Percentiles rank a stretch among this genome's conserved stretches.
phyloP scores from a whole-genome alignment of 2,113 vertebrate species.

The Oceanodroma tethys region DNA sequence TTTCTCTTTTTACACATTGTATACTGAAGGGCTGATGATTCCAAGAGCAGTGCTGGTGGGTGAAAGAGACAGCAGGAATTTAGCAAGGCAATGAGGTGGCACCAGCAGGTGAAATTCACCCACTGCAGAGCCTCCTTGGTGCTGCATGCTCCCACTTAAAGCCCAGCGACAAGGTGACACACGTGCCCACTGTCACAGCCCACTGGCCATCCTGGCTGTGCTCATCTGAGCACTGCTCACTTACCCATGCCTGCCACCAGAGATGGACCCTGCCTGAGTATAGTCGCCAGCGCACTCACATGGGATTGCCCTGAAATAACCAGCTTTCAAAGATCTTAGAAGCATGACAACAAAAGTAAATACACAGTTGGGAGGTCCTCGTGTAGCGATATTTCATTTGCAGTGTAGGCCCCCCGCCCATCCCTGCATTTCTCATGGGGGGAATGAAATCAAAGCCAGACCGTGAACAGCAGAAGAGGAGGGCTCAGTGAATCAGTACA shows the following conservation, averaged over 20 bases:
- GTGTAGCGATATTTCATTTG: not conserved
- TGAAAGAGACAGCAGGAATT: not conserved
- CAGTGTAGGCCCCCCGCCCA: not conserved
- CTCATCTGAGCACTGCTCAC: not conserved
- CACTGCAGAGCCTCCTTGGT: not conserved
- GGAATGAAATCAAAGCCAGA: not conserved
- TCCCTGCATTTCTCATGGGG: not conserved
- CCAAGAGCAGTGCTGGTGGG: not conserved
- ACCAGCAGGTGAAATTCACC: constrained; percentile 25
- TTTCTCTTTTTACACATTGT: not conserved
- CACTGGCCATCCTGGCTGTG: not conserved
- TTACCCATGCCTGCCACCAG: not conserved
- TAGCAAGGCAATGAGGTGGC: not conserved
- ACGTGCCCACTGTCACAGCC: not conserved
- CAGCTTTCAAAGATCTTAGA: not conserved
- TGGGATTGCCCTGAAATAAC: not conserved
- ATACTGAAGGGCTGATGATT: not conserved
- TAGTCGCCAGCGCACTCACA: accelerated
- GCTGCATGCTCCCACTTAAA: not conserved
- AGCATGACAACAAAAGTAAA: accelerated
- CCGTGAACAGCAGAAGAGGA: not conserved
- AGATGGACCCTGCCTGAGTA: not conserved
- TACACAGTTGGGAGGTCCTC: not conserved
- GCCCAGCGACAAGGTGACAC: not conserved
- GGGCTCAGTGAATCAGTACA: not conserved